Base-by-base conservation (phyloP, 2,888 invertebrate species). In the Tenthredo mesomela region DNA sequence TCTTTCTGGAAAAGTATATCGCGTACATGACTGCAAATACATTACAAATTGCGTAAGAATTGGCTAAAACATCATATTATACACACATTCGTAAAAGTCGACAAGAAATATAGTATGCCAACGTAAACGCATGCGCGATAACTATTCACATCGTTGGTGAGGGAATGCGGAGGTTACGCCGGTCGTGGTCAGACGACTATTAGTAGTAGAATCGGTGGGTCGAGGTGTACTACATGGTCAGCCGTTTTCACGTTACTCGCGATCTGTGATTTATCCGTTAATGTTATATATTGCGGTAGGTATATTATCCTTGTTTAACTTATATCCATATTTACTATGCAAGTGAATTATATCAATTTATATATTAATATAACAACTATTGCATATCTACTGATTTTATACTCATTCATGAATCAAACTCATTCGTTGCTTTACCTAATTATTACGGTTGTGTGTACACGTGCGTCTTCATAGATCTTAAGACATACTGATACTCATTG, bases 131-230 rank as follows among this genome's bases (percentile, higher is more conserved):
- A 77, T 77, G 77, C 77, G 77, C 77, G 33, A 18, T 54, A 54
- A 77, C 29, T 77, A 77, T 75, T 75, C 37, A 21, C 54, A 33
- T 5, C 18, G 58, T 12, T 61, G 80, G 58, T 21, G 40, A 58
- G 21, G 61, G 61, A 61, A 80, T 61, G 61, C 80, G 58, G 25
- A 80, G 80, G 80, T 80, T 80, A 80, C 40, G 80, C 61, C 61
- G 58, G 61, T 50, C 80, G 40, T 61, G 61, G 80, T 80, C 80
- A 15, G 80, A 80, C 80, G 25, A 80, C 61, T 61, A 54, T 77
- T 29, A 77, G 50, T 77, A 80, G 80, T 80, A 80, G 61, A 78
- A 33, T 40, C 80, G 80, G 37, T 37, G 40, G 21, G 37, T 2
- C 21, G 80, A 80, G 58, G n/a, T 29, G 80, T 40, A 21, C 9